Evolutionary conservation across 2,113 vertebrate genomes (phyloP).

Genomic region (Sylvilagus bachmani): DNA sequence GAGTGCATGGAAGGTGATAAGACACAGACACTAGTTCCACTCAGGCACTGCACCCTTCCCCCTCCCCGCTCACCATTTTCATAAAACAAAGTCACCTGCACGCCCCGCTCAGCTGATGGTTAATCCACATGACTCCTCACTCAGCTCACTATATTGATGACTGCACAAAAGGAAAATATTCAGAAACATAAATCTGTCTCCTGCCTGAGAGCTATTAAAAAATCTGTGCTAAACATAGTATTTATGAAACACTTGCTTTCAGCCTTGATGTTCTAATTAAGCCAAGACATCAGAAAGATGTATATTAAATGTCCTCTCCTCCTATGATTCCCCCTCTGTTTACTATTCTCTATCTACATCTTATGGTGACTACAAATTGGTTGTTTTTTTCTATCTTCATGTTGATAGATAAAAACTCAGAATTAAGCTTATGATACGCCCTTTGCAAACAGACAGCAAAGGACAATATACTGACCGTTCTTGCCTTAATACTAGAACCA

Average conservation of each 20-base stretch:
- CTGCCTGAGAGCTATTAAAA: background rate
- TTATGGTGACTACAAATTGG: background rate
- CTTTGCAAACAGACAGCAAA: background rate
- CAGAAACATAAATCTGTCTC: background rate
- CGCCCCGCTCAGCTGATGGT: background rate
- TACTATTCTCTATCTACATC: background rate
- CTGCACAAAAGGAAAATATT: background rate
- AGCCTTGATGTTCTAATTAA: background rate
- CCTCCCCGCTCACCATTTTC: background rate
- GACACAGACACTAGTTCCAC: background rate
- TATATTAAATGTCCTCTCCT: background rate
- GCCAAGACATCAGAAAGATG: background rate
- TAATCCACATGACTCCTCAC: background rate
- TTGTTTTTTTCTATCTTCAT: background rate
- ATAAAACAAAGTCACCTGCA: background rate
- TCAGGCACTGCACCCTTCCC: background rate
- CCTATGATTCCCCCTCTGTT: background rate
- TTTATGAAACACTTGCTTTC: background rate
- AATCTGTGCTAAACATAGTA: background rate
- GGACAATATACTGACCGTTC: fast-evolving
- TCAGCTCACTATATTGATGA: background rate
- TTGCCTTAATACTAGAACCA: background rate
- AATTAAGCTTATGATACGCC: background rate
- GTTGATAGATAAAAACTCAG: background rate
- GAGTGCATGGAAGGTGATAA: background rate